These are phyloP conservation scores for Cydia pomonella DNA, from an alignment of 1,140 invertebrate genomes.

Conservation along the genomic window DNA sequence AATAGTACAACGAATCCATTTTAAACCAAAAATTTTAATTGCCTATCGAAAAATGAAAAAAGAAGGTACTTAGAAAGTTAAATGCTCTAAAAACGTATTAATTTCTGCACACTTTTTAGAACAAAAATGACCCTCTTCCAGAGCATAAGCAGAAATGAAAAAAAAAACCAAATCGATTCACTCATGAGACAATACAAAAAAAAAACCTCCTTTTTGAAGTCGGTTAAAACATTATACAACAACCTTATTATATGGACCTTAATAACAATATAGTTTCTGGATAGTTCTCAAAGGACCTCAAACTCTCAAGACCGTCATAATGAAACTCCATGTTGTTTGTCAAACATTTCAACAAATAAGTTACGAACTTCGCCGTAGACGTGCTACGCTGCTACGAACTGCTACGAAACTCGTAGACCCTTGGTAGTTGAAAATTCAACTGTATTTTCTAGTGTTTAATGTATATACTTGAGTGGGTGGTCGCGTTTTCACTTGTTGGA, in stretches of 20 bases:
- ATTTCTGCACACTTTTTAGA: too few species aligned
- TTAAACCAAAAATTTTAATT: too few species aligned
- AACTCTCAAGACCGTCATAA: neutral
- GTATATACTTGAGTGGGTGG: neutral
- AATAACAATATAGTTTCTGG: neutral
- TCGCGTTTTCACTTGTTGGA: neutral
- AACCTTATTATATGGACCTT: neutral
- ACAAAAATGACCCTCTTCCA: too few species aligned
- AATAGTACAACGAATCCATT: too few species aligned
- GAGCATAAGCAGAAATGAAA: too few species aligned
- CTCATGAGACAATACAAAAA: too few species aligned
- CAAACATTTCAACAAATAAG: conserved; percentile 12
- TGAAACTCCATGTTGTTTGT: conserved; percentile 11
- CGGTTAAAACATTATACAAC: too few species aligned
- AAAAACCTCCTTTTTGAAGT: too few species aligned
- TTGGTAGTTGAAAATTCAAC: neutral
- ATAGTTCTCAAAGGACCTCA: neutral
- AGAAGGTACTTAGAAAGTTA: too few species aligned
- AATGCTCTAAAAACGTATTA: too few species aligned
- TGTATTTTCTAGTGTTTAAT: neutral
- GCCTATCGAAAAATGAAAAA: too few species aligned
- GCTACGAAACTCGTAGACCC: neutral
- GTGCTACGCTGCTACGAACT: conserved; percentile 1
- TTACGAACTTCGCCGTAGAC: neutral
- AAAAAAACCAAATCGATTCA: too few species aligned